Base-by-base conservation (phyloP, 1,140 invertebrate species). In the Meloidogyne chitwoodi region DNA sequence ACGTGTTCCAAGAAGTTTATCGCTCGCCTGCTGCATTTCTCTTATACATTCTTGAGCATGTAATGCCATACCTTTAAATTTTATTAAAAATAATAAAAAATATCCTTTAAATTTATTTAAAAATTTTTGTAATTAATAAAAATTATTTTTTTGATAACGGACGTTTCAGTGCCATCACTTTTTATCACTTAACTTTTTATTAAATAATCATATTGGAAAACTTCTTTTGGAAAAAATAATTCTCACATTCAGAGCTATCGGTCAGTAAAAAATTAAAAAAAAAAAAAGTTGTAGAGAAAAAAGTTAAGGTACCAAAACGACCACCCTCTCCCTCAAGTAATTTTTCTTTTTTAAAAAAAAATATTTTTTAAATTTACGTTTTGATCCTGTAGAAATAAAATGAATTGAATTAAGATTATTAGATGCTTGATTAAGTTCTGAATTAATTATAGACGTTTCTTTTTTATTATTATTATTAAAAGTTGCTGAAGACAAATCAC, bases 1-100 rank as follows among this genome's bases (percentile, higher is more conserved):
- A 16, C 76, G 73, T 1, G 76, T 68, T 38, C 76, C 76, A 14
- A 77, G 44, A 34, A 77, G 74, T 67, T 77, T 77, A 31, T 77
- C 74, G 67, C 71, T 68, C 8, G 76, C 76, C n/a, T 68, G 64
- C 10, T 74, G 77, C 76, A 77, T 77, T 65, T 77, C 76, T 48
- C 78, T 44, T n/a, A 77, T 77, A 68, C 76, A 77, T 41, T 77
- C 76, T 16, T 74, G 27, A 10, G 76, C 74, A 31, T 77, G 76
- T 63, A 77, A 22, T 6, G 76, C 76, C 76, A 77, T 77, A 24
- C 64, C 76, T 77, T 10, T n/a, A n/a, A n/a, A n/a, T n/a, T n/a
- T n/a, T n/a, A n/a, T n/a, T n/a, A n/a, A n/a, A n/a, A n/a, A n/a
- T n/a, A n/a, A n/a, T n/a, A n/a, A n/a, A n/a, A n/a, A n/a, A n/a